Base-by-base conservation (phyloP, 2,113 vertebrate species). In the Alaudala cheleensis region DNA sequence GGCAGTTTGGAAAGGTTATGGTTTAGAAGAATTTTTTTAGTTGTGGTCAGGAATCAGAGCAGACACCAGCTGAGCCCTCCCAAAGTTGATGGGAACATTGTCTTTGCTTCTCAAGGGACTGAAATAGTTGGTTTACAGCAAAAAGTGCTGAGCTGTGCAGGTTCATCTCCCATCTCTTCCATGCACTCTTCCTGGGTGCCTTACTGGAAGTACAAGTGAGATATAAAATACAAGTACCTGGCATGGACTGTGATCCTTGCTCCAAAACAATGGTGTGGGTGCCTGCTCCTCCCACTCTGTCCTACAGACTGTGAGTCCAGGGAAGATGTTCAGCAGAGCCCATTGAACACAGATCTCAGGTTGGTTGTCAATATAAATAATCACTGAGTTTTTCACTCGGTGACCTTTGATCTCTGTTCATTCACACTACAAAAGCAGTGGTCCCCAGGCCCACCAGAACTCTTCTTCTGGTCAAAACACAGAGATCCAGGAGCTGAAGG, bases 21-120 rank as follows among this genome's bases (percentile, higher is more conserved):
- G 4, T 56, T 74, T 82, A 47, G 39, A 80, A 69, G 9, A 72
- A 80, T 29, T 57, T 24, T 24, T 44, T 85, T 72, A 45, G 8
- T 40, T 8, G 5, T 18, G 28, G n/a, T 11, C 58, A 65, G 53
- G 33, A 91, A 76, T n/a, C 28, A 33, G 37, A 80, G 58, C 25
- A 77, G 53, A 14, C 1, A 17, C 13, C 28, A 45, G 29, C 44
- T 33, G 80, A 79, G 18, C 39, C 26, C 21, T 61, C 12, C 24
- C 8, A 11, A 34, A 54, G 34, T 2, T 0, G 0, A 22, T 78
- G 39, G 51, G 67, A 81, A 39, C 0, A 19, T 19, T 2, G 0
- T 19, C 18, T 58, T 74, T 39, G 21, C 9, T 78, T 84, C 74
- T 70, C 14, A 26, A 4, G 29, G 39, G 51, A 42, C 25, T 34